These are phyloP conservation scores for Furcifer pardalis DNA, from an alignment of 2,797 vertebrate genomes.

Conservation along the genomic window DNA sequence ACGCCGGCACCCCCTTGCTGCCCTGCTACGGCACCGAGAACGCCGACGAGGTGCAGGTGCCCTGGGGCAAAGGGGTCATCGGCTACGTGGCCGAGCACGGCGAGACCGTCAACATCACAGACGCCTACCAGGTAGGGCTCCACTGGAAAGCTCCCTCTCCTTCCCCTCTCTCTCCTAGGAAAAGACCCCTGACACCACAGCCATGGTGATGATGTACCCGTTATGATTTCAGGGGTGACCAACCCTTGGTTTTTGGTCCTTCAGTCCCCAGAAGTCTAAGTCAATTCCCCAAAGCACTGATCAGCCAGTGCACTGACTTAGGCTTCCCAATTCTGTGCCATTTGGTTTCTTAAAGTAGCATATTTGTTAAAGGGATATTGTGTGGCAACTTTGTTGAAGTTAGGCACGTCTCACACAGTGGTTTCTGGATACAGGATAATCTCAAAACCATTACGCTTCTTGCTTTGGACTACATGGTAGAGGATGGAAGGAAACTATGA, in stretches of 20 bases:
- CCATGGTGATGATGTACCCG: too few species aligned
- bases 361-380: not conserved
- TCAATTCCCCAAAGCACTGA: too few species aligned
- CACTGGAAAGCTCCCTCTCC: too few species aligned
- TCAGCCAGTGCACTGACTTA: too few species aligned
- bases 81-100: conserved; percentile 97
- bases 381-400: not conserved
- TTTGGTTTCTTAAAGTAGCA: not conserved
- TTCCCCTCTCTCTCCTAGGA: too few species aligned
- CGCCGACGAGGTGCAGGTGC: conserved; percentile 95
- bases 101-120: conserved; percentile 95
- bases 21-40: conserved; percentile 87
- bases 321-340: not conserved
- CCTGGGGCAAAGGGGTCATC: conserved; percentile 98
- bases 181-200: not conserved
- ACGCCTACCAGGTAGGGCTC: conserved; percentile 93
- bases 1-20: conserved; percentile 92
- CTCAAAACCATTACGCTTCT: not conserved
- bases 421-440: not conserved
- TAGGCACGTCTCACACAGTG: not conserved
- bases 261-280: too few species aligned
- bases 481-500: too few species aligned
- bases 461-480: too few species aligned
- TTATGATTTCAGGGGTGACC: too few species aligned
- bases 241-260: too few species aligned